Conservation (phyloP, 1,140 invertebrate genomes). For the Hycleus cichorii region DNA sequence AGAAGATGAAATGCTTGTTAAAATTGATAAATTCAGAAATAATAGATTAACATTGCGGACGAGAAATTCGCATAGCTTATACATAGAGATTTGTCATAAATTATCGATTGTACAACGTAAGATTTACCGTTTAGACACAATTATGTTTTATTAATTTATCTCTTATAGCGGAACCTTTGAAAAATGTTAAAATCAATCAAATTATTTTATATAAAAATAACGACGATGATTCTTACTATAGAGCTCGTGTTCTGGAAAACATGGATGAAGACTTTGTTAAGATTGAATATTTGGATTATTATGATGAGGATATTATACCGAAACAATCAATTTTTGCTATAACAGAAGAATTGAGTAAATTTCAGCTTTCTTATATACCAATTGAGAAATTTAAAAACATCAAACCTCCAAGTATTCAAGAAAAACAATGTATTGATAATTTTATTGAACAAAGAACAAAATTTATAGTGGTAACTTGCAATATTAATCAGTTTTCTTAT, state of each 20-base stretch:
- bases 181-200: background rate
- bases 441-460: background rate
- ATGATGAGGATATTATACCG: background rate
- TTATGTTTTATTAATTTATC: too few species aligned
- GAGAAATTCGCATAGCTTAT: background rate
- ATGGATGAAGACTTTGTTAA: background rate
- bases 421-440: background rate
- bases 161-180: background rate
- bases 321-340: background rate
- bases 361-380: background rate
- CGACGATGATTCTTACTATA: background rate
- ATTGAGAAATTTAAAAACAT: background rate
- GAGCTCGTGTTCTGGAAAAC: background rate
- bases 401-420: background rate
- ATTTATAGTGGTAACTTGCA: background rate
- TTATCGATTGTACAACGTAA: background rate
- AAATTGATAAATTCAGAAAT: background rate
- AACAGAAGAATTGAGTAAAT: conserved; percentile 1
- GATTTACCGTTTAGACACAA: too few species aligned
- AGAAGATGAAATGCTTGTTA: background rate
- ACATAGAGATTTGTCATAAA: background rate
- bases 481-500: background rate
- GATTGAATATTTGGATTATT: background rate
- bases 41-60: background rate
- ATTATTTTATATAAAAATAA: background rate